A percentile compares a stretch with the other conserved stretches of the same genome.
Evolutionary conservation across 2,888 invertebrate species (phyloP).

Genomic region (Drosophila gaucha): DNA sequence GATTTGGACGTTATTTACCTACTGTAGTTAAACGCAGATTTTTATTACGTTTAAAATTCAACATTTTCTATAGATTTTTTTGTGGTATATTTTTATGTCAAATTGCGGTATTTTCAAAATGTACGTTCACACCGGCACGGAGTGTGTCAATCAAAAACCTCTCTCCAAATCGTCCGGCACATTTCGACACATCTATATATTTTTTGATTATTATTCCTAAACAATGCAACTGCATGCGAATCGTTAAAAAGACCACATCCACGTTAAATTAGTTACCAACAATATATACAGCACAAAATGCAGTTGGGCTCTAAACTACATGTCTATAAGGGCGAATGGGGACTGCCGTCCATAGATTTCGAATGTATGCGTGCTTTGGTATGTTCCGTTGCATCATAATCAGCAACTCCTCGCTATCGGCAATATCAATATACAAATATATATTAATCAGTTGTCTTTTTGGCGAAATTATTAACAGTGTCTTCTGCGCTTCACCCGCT

Average conservation of each 20-base stretch:
- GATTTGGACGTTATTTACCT: too few relatives aligned
- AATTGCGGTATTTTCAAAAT: not conserved
- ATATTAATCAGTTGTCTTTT: constrained; percentile 32
- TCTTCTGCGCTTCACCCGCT: constrained; percentile 90
- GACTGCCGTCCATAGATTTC: constrained; percentile 93
- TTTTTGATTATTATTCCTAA: constrained; percentile 42
- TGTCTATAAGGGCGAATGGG: constrained; percentile 95
- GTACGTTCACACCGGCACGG: constrained; percentile 30
- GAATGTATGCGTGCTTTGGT: constrained; percentile 93
- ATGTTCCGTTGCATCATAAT: constrained; percentile 83
- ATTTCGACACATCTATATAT: constrained; percentile 43
- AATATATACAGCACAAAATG: constrained; percentile 59
- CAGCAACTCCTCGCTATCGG: constrained; percentile 37
- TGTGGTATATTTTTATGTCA: constrained; percentile 1
- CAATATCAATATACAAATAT: constrained; percentile 45
- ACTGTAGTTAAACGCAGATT: too few relatives aligned
- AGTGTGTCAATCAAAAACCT: constrained; percentile 31
- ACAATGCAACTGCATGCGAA: constrained; percentile 35
- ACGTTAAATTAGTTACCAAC: constrained; percentile 3
- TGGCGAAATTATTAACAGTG: constrained; percentile 85
- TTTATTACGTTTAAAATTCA: too few relatives aligned
- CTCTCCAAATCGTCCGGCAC: constrained; percentile 34
- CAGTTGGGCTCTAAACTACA: constrained; percentile 86
- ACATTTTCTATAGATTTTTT: too few relatives aligned
- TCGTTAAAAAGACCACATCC: constrained; percentile 13